Evolutionary conservation across 2,888 invertebrate species (phyloP).

Genomic region (Ferdinandea cuprea): DNA sequence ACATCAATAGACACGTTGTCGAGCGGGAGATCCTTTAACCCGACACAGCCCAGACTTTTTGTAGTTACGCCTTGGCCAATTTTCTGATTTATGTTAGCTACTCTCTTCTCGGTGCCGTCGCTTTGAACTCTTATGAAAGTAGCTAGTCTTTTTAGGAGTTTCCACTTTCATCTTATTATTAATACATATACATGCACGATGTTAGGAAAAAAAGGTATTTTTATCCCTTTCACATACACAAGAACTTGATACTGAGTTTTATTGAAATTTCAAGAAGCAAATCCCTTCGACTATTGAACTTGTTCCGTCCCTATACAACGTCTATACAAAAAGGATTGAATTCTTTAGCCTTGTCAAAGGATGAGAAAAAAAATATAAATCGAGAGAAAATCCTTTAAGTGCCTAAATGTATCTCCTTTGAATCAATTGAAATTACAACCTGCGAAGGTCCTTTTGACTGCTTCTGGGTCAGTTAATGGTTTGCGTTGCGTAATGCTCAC

Average conservation of each 20-base stretch:
- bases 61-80: constrained; percentile 44
- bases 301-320: not conserved
- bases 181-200: constrained; percentile 45
- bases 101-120: constrained; percentile 11
- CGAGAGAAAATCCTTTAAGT: constrained; percentile 60
- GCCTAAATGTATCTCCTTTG: constrained; percentile 64
- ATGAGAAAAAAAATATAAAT: not conserved
- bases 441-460: constrained; percentile 36
- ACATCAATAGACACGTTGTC: constrained; percentile 70
- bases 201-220: constrained; percentile 47
- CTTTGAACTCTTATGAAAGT: constrained; percentile 68
- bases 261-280: constrained; percentile 53
- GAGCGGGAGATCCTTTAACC: constrained; percentile 39
- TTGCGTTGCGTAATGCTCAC: constrained; percentile 50
- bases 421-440: constrained; percentile 55
- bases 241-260: constrained; percentile 47
- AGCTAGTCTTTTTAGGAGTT: constrained; percentile 57
- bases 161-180: constrained; percentile 70
- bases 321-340: constrained; percentile 7
- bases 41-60: constrained; percentile 27
- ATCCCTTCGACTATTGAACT: constrained; percentile 33
- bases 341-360: constrained; percentile 35
- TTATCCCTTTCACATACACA: constrained; percentile 42
- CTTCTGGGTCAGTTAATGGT: constrained; percentile 41
- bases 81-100: constrained; percentile 62